These are phyloP conservation scores for Luffia ferchaultella DNA, from an alignment of 2,888 invertebrate species.

Conservation along the genomic window DNA sequence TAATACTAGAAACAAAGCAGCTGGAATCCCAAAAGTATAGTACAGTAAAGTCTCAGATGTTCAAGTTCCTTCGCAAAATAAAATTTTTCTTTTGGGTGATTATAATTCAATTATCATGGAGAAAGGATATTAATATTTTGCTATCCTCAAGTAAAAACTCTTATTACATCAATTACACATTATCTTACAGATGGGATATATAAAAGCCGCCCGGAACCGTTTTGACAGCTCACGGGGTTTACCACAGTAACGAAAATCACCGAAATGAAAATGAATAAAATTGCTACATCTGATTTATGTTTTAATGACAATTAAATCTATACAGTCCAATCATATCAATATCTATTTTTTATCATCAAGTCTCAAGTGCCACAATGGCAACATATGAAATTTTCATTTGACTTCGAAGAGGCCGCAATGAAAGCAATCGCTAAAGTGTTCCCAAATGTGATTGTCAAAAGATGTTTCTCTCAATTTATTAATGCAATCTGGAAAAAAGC, in stretches of 20 bases:
- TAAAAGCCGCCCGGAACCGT: too few relatives aligned
- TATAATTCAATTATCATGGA: too few relatives aligned
- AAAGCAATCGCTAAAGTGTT: constrained; percentile 7
- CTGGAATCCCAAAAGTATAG: too few relatives aligned
- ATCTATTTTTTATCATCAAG: constrained; percentile 5
- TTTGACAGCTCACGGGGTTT: too few relatives aligned
- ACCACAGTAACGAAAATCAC: too few relatives aligned
- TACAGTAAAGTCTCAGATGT: too few relatives aligned
- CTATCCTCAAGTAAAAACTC: constrained; percentile 6
- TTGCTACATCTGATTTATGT: constrained; percentile 4
- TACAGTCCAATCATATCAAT: constrained; percentile 4
- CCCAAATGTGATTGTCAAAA: constrained; percentile 2
- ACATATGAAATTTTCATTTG: constrained; percentile 8
- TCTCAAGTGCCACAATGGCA: constrained; percentile 4
- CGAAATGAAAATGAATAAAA: too few relatives aligned
- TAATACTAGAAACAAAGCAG: too few relatives aligned
- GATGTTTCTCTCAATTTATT: constrained; percentile 8
- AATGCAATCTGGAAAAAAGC: constrained; percentile 9
- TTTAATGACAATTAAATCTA: constrained; percentile 1
- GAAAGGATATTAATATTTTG: too few relatives aligned
- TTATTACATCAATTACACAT: neutral
- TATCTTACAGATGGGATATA: too few relatives aligned
- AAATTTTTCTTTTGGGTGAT: too few relatives aligned
- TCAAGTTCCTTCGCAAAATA: too few relatives aligned
- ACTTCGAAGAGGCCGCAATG: constrained; percentile 10